Evolutionary conservation across 2,888 invertebrate genomes (phyloP).

Genomic region (Zootermopsis nevadensis): DNA sequence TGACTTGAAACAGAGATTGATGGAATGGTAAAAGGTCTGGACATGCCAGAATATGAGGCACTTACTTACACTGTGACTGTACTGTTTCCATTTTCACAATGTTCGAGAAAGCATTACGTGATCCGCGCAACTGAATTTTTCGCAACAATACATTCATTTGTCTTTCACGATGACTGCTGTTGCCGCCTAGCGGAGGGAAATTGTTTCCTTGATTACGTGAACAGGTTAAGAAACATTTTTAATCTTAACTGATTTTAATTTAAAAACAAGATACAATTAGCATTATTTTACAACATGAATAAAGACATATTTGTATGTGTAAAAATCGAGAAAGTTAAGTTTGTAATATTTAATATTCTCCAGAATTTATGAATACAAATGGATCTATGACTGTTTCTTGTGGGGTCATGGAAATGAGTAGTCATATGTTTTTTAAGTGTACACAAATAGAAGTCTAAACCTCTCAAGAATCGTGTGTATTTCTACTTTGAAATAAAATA

Average conservation of each 20-base stretch:
- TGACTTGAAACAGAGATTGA: no score
- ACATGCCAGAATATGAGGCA: no score
- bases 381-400: not conserved
- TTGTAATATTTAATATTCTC: not conserved
- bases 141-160: constrained; percentile 17
- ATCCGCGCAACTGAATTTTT: not conserved
- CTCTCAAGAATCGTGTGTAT: not conserved
- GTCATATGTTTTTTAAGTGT: not conserved
- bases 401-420: not conserved
- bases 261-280: not conserved
- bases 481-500: not conserved
- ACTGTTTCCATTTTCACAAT: not conserved
- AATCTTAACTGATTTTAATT: not conserved
- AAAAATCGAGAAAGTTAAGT: not conserved
- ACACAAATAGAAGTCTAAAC: not conserved
- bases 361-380: not conserved
- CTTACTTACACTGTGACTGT: not conserved
- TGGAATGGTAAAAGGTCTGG: no score
- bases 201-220: not conserved
- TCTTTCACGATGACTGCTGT: constrained; percentile 15
- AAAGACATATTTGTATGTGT: not conserved
- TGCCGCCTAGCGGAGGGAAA: not conserved
- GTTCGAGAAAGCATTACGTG: not conserved
- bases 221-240: not conserved
- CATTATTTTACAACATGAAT: not conserved